A percentile compares a stretch with the other conserved stretches of the same genome.
Conservation (phyloP, 2,888 invertebrate genomes). For the Myopa tessellatipennis region DNA sequence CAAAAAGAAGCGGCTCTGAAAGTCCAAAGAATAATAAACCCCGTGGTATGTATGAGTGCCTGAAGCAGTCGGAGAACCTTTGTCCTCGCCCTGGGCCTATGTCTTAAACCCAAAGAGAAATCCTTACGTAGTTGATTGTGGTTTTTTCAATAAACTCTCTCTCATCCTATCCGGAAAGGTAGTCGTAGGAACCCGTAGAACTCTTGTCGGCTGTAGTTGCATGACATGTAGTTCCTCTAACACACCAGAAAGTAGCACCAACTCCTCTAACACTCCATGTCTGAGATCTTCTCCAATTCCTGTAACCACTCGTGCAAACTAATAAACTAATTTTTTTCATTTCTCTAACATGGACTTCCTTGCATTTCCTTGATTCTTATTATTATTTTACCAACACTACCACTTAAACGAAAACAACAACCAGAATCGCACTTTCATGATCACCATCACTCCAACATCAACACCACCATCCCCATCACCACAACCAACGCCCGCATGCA, state of each 20-base stretch:
- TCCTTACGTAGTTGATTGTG: conserved; percentile 50
- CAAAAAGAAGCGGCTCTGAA: conserved; percentile 85
- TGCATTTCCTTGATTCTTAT: conserved; percentile 32
- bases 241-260: neutral
- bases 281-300: neutral
- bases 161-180: neutral
- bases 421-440: conserved; percentile 41
- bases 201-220: no score
- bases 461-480: conserved; percentile 42
- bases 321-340: conserved; percentile 33
- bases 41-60: conserved; percentile 73
- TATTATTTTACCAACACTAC: conserved; percentile 7
- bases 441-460: conserved; percentile 41
- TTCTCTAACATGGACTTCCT: conserved; percentile 23
- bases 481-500: conserved; percentile 39
- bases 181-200: neutral
- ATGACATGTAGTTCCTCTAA: no score
- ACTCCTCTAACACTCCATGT: neutral
- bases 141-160: conserved; percentile 5
- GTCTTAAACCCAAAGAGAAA: neutral
- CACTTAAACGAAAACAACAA: neutral
- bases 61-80: neutral
- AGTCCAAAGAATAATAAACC: conserved; percentile 81
- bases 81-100: neutral
- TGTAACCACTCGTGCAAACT: neutral